phyloP scores from a whole-genome alignment of 2,797 vertebrate genomes.

The Hybognathus amarus region DNA sequence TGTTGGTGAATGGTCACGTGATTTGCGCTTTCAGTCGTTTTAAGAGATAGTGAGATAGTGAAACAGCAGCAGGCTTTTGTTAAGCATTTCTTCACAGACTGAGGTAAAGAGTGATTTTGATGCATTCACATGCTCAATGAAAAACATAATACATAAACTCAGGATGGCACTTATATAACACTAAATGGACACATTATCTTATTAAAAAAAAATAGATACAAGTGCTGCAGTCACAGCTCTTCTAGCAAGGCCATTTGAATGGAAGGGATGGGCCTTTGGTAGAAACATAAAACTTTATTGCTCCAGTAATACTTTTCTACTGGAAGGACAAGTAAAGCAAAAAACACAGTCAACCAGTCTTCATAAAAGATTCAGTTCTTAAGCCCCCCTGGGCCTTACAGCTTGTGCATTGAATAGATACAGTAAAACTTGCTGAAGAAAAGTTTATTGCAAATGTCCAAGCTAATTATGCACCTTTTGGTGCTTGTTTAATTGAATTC shows the following conservation, averaged over 20 bases:
- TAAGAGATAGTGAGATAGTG: neutral
- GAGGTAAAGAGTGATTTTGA: neutral
- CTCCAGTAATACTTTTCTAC: neutral
- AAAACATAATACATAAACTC: neutral
- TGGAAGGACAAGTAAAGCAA: conserved; percentile 13
- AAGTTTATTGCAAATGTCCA: neutral
- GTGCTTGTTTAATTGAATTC: neutral
- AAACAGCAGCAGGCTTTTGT: neutral
- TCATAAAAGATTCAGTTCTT: neutral
- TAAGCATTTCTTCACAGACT: conserved; percentile 1
- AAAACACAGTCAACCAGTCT: neutral
- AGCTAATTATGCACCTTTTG: neutral
- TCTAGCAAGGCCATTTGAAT: conserved; percentile 8
- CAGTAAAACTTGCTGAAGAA: no score
- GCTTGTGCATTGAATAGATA: neutral
- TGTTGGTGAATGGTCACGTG: no score
- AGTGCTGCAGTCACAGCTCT: neutral
- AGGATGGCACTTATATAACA: conserved; percentile 17
- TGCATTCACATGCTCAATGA: conserved; percentile 1
- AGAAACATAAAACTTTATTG: neutral
- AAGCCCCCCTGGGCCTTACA: neutral
- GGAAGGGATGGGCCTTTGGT: neutral
- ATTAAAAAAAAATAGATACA: conserved; percentile 14
- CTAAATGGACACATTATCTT: conserved; percentile 25
- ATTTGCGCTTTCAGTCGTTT: no score